Evolutionary conservation across 2,113 vertebrate species (phyloP).

Genomic region (Redunca redunca): DNA sequence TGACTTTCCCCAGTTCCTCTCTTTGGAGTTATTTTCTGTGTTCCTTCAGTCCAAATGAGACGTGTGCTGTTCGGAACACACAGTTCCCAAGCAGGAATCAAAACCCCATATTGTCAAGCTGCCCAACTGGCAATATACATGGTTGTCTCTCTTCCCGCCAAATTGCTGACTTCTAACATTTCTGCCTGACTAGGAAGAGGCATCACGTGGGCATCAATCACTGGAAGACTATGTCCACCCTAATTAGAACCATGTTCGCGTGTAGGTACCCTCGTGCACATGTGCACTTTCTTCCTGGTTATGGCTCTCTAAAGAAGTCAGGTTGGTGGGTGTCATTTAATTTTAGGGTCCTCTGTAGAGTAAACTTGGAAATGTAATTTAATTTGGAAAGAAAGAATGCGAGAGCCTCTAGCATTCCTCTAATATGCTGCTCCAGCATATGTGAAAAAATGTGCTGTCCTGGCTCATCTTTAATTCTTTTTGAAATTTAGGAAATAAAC

Average conservation of each 20-base stretch:
- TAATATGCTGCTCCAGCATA: not conserved
- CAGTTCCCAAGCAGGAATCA: constrained; percentile 48
- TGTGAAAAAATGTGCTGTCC: constrained; percentile 29
- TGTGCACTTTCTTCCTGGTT: not conserved
- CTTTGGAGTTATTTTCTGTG: constrained; percentile 25
- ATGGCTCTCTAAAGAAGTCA: not conserved
- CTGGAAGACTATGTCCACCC: not conserved
- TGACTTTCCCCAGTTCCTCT: not conserved
- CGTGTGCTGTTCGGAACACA: constrained; percentile 42
- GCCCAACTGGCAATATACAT: constrained; percentile 52
- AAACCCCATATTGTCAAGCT: constrained; percentile 54
- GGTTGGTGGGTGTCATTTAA: constrained; percentile 40
- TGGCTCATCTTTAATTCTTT: constrained; percentile 33
- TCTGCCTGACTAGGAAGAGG: constrained; percentile 42
- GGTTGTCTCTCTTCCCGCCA: constrained; percentile 36
- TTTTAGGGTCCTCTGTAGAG: constrained; percentile 1
- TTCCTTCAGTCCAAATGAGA: not conserved
- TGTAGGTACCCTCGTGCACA: not conserved
- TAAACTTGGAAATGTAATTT: constrained; percentile 55
- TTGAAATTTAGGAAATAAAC: constrained; percentile 53
- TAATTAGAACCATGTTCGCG: constrained; percentile 24
- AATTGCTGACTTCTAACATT: constrained; percentile 67
- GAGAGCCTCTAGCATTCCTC: not conserved
- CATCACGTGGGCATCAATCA: constrained; percentile 17
- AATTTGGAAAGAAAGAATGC: constrained; percentile 37